Conservation (phyloP, 2,797 vertebrate species). For the Acrocephalus scirpaceus region DNA sequence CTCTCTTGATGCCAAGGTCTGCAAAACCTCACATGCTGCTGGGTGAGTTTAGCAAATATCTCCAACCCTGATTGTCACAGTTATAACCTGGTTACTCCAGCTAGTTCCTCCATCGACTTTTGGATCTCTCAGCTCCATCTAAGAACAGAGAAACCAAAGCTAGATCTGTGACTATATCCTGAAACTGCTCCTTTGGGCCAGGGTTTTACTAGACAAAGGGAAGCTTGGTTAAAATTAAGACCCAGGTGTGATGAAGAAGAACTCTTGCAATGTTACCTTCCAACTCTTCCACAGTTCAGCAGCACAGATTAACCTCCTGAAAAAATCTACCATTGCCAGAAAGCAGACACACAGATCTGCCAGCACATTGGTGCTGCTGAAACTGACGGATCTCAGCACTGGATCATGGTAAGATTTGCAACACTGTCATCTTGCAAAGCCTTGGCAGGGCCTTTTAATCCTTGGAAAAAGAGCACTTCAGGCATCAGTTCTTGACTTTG, state of each 20-base stretch:
- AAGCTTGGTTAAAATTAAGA: background rate
- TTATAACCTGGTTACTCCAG: background rate
- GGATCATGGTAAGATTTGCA: constrained; percentile 36
- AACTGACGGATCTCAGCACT: background rate
- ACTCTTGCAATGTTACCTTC: background rate
- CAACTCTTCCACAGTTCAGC: background rate
- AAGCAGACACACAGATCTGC: background rate
- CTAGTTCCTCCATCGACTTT: background rate
- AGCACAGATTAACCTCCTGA: background rate
- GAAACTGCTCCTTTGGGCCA: background rate
- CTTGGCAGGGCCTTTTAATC: constrained; percentile 38
- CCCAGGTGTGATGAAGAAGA: background rate
- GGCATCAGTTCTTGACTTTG: background rate
- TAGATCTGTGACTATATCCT: background rate
- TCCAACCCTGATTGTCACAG: background rate
- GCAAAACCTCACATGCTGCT: background rate
- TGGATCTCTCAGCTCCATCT: background rate
- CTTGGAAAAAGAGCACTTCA: constrained; percentile 26
- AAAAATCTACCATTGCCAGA: background rate
- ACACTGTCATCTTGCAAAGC: constrained; percentile 24
- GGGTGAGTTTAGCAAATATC: background rate
- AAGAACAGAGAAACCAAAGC: background rate
- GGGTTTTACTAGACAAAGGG: background rate
- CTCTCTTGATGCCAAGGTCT: background rate
- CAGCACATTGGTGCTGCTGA: background rate